These are phyloP conservation scores for Melanotaenia boesemani DNA, from an alignment of 2,797 vertebrate genomes.

Conservation along the genomic window DNA sequence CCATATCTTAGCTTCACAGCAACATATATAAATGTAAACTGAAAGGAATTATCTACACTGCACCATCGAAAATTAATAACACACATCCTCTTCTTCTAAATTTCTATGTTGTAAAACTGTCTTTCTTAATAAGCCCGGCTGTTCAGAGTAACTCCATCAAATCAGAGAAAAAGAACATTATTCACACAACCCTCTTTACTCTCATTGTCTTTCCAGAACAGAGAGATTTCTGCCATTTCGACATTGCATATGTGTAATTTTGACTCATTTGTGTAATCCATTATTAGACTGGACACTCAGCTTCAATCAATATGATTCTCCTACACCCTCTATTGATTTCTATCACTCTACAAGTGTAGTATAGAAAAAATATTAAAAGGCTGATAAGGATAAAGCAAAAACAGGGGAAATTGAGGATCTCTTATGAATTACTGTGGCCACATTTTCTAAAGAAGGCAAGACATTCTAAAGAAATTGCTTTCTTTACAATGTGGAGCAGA, in stretches of 20 bases:
- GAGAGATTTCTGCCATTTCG: slow-evolving; percentile 32
- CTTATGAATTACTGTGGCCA: slow-evolving; percentile 30
- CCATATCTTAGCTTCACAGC: slow-evolving; percentile 25
- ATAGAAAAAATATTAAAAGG: slow-evolving; percentile 46
- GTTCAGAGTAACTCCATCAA: slow-evolving; percentile 36
- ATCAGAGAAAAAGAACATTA: slow-evolving; percentile 39
- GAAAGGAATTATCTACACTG: slow-evolving; percentile 3
- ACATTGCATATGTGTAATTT: slow-evolving; percentile 58
- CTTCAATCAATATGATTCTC: slow-evolving; percentile 66
- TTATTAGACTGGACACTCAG: slow-evolving; percentile 65
- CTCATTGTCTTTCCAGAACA: slow-evolving; percentile 32
- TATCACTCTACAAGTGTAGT: slow-evolving; percentile 41
- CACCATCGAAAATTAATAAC: slow-evolving; percentile 29
- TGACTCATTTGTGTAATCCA: slow-evolving; percentile 72
- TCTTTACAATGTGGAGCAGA: slow-evolving; percentile 22
- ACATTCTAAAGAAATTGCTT: slow-evolving; percentile 43
- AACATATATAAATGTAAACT: slow-evolving; percentile 14
- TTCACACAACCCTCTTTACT: slow-evolving; percentile 46
- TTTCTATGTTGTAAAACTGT: slow-evolving; percentile 28
- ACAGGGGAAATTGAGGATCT: slow-evolving; percentile 37
- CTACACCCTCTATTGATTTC: slow-evolving; percentile 71
- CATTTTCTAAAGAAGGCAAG: slow-evolving; percentile 15
- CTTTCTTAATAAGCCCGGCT: slow-evolving; percentile 37
- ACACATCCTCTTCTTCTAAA: not conserved
- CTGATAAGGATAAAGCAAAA: slow-evolving; percentile 55